These are phyloP conservation scores for Serripes groenlandicus DNA, from an alignment of 2,888 invertebrate genomes.

Conservation along the genomic window DNA sequence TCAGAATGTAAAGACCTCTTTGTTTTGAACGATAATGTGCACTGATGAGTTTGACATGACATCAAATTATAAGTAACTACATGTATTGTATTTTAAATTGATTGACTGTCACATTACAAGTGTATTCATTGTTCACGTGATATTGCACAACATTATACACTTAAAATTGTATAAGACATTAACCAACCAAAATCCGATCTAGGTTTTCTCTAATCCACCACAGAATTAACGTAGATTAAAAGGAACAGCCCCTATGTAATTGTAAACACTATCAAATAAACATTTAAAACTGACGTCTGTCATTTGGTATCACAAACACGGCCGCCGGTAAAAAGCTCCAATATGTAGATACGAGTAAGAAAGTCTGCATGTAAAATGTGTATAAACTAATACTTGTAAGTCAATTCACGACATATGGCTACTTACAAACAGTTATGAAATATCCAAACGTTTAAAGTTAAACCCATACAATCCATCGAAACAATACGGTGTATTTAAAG, in stretches of 20 bases:
- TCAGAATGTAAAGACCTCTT: too few relatives aligned
- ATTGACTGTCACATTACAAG: neutral
- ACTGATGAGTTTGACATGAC: too few relatives aligned
- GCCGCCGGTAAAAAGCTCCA: neutral
- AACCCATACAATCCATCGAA: neutral
- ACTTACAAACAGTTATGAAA: neutral
- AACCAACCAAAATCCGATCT: neutral
- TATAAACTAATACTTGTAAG: neutral
- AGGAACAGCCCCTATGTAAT: constrained; percentile 1
- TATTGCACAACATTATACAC: neutral
- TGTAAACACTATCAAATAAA: neutral
- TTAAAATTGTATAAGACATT: neutral
- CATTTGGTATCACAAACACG: too few relatives aligned
- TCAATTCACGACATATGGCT: neutral
- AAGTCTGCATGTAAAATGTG: neutral
- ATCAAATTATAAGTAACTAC: neutral
- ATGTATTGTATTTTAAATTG: neutral
- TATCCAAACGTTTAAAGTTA: neutral
- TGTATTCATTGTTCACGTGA: neutral
- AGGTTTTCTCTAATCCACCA: constrained; percentile 13
- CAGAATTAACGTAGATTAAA: constrained; percentile 16
- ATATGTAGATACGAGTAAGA: neutral
- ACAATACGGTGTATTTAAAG: neutral
- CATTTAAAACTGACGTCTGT: neutral
- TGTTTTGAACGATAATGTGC: too few relatives aligned